Evolutionary conservation across 1,140 invertebrate species (phyloP).

Genomic region (Habropoda laboriosa): DNA sequence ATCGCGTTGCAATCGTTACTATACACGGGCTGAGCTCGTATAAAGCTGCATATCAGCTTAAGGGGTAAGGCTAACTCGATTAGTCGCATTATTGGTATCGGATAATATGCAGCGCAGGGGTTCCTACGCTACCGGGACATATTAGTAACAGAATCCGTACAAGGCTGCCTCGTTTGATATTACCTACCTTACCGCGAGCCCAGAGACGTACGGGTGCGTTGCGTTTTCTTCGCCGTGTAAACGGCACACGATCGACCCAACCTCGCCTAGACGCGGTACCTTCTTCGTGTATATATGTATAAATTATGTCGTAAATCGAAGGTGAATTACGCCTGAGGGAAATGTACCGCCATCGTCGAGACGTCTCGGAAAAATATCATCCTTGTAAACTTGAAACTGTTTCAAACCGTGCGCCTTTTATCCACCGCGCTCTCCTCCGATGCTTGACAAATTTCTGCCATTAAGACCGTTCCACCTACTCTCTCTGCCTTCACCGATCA

Average conservation of each 20-base stretch:
- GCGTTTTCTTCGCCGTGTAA: slow-evolving; percentile 46
- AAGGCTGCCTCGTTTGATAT: slow-evolving; percentile 81
- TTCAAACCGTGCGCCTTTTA: background rate
- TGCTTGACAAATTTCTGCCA: slow-evolving; percentile 12
- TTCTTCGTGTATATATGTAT: too few relatives aligned
- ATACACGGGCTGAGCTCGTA: slow-evolving; percentile 72
- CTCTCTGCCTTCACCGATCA: too few relatives aligned
- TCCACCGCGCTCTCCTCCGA: background rate
- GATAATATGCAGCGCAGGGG: slow-evolving; percentile 81
- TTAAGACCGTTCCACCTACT: background rate
- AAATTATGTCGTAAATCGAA: slow-evolving; percentile 26
- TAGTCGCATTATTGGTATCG: slow-evolving; percentile 83
- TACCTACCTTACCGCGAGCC: slow-evolving; percentile 75
- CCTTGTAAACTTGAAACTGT: background rate
- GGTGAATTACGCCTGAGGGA: slow-evolving; percentile 43
- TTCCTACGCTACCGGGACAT: slow-evolving; percentile 74
- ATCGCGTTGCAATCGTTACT: slow-evolving; percentile 69
- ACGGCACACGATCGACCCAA: slow-evolving; percentile 30
- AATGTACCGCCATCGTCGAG: slow-evolving; percentile 12
- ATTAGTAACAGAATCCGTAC: slow-evolving; percentile 82
- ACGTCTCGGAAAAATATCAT: slow-evolving; percentile 15
- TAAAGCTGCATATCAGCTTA: slow-evolving; percentile 81
- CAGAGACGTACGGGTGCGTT: slow-evolving; percentile 35
- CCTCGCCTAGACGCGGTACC: too few relatives aligned
- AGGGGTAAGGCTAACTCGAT: slow-evolving; percentile 79